Evolutionary conservation across 1,140 invertebrate genomes (phyloP), one percentile per base, ranked within the genome.

Genomic region (Polyergus mexicanus): DNA sequence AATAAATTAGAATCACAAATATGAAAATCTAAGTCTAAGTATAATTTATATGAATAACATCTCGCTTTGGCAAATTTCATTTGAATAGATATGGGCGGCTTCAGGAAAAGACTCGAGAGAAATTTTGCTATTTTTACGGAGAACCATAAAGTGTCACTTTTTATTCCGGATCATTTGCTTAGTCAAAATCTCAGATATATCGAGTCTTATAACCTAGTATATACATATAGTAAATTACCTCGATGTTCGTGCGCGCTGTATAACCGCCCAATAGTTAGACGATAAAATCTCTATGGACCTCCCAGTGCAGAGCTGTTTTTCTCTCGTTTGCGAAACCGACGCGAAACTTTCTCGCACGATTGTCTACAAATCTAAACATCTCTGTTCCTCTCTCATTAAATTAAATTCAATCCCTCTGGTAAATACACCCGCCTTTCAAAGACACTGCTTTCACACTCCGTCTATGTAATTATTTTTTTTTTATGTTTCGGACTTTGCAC

Each of bases 281-380:
- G 89, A 90, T 89, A 87, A 89, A 89, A 89, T 87, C 88, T 87
- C 19, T 58, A 77, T 76, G 80, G 85, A 90, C 89, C 80, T 89
- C 76, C 81, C 88, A 75, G 51, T 60, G 74, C 16, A 75, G 58
- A 76, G 58, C 75, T 87, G 80, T 90, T 87, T 87, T 85, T 89
- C 71, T 83, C 51, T 77, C 51, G 56, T 60, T 62, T 69, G 72
- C 25, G 25, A 51, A 51, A 85, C 75, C 8, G 74, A n/a, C 28
- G 80, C 74, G 60, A 74, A 89, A 87, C 74, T 77, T 80, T 69
- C 54, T 84, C 84, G 44, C 71, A 74, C 47, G 41, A 69, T 71
- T 58, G 60, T 81, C 85, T 87, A 80, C 80, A 89, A 89, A 87
- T 83, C 76, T 76, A 87, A 89, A 87, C 88, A 87, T 81, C 71